Base-by-base conservation (phyloP, 2,113 vertebrate species). In the Uria aalge region DNA sequence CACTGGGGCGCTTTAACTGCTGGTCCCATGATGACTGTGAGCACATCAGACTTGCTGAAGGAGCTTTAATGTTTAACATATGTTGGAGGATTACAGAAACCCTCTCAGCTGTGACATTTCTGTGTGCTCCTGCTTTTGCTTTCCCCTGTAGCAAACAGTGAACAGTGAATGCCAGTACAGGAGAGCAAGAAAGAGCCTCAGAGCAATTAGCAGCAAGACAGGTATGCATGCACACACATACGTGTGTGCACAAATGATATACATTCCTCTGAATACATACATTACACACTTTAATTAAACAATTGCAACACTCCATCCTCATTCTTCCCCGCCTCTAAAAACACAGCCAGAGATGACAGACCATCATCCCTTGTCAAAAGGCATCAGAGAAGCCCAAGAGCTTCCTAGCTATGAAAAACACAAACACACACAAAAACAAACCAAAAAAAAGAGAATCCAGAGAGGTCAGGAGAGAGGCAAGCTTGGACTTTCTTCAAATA, bases 41-140 rank as follows among this genome's bases (percentile, higher is more conserved):
- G 96, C 97, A 90, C 94, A 97, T 97, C 97, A 97, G 94, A 96
- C 91, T 97, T 97, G 94, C 96, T 94, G 91, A 97, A 97, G 94
- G 92, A 95, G 91, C 40, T 97, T 97, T 98, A 98, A 98, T 97
- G 90, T 97, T 95, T 96, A 97, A 97, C 84, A 94, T 98, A 97
- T 97, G 95, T 95, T 97, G 88, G 75, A 97, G 62, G 88, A 96
- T 97, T 98, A 97, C 94, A 95, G 94, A 95, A 97, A 96, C 96
- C 64, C 93, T 97, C 98, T 98, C 96, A 97, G 84, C 93, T 96
- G 81, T 98, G 96, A 97, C 94, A 97, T 97, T 98, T 97, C 88
- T 53, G 88, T 97, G 93, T 83, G 78, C 82, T 97, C 88, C 71
- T 97, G 79, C 94, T 93, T 96, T 96, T 95, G 45, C 74, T 93